Percentiles rank a stretch among this genome's conserved stretches.
phyloP scores from a whole-genome alignment of 92 coral and sea anemone genomes.

The Porites evermanni region DNA sequence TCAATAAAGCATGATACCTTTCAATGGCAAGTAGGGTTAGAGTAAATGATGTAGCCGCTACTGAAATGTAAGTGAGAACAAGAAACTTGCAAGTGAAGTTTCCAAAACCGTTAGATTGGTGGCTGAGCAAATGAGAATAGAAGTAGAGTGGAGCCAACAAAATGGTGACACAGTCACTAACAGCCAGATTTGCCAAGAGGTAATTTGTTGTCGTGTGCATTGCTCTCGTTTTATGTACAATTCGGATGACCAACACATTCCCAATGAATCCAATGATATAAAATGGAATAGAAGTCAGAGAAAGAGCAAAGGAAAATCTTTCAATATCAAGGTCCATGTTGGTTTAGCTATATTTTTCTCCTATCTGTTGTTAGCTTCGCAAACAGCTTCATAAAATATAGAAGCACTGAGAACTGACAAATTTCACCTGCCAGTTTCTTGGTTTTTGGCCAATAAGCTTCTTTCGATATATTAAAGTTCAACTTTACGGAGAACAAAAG shows the following conservation, averaged over 20 bases:
- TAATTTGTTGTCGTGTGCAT: slow-evolving; percentile 21
- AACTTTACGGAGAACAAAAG: too few species aligned
- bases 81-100: neutral
- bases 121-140: neutral
- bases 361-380: too few species aligned
- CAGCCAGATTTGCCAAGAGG: slow-evolving; percentile 20
- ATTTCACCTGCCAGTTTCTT: too few species aligned
- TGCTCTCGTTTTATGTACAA: slow-evolving; percentile 3
- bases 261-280: neutral
- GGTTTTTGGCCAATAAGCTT: too few species aligned
- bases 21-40: neutral
- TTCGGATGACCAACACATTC: slow-evolving; percentile 21
- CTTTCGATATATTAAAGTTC: too few species aligned
- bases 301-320: neutral
- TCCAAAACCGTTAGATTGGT: neutral
- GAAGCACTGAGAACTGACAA: too few species aligned
- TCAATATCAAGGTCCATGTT: neutral
- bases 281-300: neutral
- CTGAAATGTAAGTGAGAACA: neutral
- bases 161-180: neutral
- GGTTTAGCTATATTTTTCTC: too few species aligned
- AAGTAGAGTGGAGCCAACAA: neutral
- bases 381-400: too few species aligned
- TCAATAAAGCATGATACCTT: neutral
- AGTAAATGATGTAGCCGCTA: neutral